Evolutionary conservation across 2,888 invertebrate species (phyloP), one percentile per base, ranked within the genome.

Genomic region (Bugula neritina): DNA sequence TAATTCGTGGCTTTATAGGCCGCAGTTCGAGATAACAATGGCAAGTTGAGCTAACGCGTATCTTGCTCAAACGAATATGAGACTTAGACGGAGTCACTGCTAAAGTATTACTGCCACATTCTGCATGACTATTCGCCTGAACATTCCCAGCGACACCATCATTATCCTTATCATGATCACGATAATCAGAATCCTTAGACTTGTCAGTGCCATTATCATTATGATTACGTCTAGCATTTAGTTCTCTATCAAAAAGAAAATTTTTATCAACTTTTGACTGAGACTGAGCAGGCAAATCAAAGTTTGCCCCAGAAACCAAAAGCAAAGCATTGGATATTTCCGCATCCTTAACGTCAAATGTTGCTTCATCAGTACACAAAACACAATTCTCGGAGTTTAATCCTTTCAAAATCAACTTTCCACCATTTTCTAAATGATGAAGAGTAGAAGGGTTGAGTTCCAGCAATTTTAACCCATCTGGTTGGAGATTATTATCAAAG

Each of bases 371-470:
- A 5, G 63, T 31, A 27, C 63, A 63, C 17, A 63, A 34, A 13
- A 63, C 63, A 31, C 63, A 63, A 31, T 63, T 63, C 13, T 63
- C 63, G 1, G 63, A 3, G 31, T 27, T 5, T 10, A 31, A 31
- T 17, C 63, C 63, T 63, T 63, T 63, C 63, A 63, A 63, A 63
- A 31, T 13, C 5, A 63, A n/a, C 27, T 63, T 63, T 31, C 63
- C 63, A 31, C 63, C 63, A 63, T 63, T 63, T 63, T 63, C 63
- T 25, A 63, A 10, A 27, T 63, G 31, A 21, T 63, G 2, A 3
- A 13, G 13, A 3, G 27, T 31, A 31, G 29, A 13, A 5, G 63
- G 63, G 31, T 63, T 63, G 10, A 63, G 31, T n/a, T 63, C 63
- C 63, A 63, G 27, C n/a, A 63, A 27, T 31, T 63, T 63, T 5